phyloP scores from a whole-genome alignment of 2,888 invertebrate species.

The Melinaea marsaeus region DNA sequence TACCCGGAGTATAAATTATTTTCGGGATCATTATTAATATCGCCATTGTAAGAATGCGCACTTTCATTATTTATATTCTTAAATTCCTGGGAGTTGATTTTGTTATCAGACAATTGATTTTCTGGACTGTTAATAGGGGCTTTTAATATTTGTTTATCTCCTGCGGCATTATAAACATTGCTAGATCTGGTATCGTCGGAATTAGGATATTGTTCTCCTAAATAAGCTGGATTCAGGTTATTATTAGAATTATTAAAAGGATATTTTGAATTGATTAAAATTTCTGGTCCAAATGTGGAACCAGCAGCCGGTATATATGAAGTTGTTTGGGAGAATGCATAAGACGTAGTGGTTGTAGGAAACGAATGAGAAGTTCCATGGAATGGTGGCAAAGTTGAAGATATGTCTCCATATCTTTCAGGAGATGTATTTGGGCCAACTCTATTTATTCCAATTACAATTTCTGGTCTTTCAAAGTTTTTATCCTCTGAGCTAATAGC shows the following conservation, averaged over 20 bases:
- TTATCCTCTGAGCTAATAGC: conserved; percentile 21
- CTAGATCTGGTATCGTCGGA: neutral
- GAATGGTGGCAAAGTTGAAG: conserved; percentile 28
- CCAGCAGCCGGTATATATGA: neutral
- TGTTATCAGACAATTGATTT: neutral
- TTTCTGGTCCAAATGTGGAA: neutral
- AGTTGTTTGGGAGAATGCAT: neutral
- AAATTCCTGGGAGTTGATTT: neutral
- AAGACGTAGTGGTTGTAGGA: neutral
- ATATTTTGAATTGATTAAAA: no score
- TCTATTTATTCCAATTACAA: conserved; percentile 37
- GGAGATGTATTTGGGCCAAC: conserved; percentile 23
- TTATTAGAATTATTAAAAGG: no score
- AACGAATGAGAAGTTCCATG: conserved; percentile 25
- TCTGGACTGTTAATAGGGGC: neutral
- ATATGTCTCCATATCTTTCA: conserved; percentile 17
- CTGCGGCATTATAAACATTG: neutral
- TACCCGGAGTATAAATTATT: neutral
- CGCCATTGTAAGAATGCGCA: neutral
- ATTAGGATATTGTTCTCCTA: no score
- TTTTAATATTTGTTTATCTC: neutral
- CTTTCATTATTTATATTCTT: conserved; percentile 2
- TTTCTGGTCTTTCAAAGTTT: conserved; percentile 1
- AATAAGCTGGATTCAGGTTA: neutral
- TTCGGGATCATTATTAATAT: neutral